Evolutionary conservation across 2,797 vertebrate genomes (phyloP).

Genomic region (Lagodon rhomboides): DNA sequence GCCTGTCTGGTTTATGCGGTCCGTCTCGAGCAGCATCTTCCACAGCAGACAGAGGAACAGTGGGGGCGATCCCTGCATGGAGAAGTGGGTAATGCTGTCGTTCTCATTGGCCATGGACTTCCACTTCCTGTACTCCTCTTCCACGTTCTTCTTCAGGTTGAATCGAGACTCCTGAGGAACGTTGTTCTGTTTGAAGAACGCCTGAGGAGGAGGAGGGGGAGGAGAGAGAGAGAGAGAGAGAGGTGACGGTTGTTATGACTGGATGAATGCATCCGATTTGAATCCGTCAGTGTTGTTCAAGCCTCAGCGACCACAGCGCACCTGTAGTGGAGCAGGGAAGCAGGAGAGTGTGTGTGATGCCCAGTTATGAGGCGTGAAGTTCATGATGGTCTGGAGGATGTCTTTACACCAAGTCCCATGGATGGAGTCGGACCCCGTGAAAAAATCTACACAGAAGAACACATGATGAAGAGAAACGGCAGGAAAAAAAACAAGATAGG

Average conservation of each 20-base stretch:
- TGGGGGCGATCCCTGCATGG: conserved; percentile 93
- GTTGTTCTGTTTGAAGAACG: conserved; percentile 99
- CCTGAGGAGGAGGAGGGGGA: conserved; percentile 76
- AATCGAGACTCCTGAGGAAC: conserved; percentile 99
- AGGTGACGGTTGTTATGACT: not conserved
- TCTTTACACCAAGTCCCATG: conserved; percentile 99
- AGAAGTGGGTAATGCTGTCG: conserved; percentile 97
- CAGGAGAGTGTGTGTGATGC: conserved; percentile 98
- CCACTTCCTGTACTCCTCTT: conserved; percentile 99
- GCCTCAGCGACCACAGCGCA: not conserved
- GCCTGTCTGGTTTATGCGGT: conserved; percentile 98
- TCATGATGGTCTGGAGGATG: conserved; percentile 99
- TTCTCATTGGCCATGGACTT: conserved; percentile 98
- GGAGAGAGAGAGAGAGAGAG: not conserved
- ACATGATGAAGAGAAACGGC: not conserved
- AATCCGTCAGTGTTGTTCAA: not conserved
- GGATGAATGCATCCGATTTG: not conserved
- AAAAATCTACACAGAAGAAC: conserved; percentile 89
- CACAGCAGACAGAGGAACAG: conserved; percentile 98
- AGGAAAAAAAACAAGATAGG: not conserved
- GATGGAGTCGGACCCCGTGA: conserved; percentile 98
- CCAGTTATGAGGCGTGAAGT: conserved; percentile 99
- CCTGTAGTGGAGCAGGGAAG: conserved; percentile 98
- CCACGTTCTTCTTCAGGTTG: conserved; percentile 99
- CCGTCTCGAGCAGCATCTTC: conserved; percentile 99